Base-by-base conservation (phyloP, 92 coral and sea anemone genomes). In the Paramuricea clavata region DNA sequence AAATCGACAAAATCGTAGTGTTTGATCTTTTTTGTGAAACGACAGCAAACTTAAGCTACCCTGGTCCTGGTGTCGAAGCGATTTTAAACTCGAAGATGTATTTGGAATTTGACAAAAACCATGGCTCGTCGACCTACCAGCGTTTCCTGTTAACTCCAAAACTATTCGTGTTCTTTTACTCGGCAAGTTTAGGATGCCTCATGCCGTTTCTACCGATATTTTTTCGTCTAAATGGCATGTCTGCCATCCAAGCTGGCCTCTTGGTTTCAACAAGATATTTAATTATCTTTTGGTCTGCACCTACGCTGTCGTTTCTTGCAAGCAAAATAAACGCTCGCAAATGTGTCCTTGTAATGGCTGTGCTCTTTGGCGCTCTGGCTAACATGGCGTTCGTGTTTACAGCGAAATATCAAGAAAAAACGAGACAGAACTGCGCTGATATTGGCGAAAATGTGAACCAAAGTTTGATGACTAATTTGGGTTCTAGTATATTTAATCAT, bases 131-230 rank as follows among this genome's bases (percentile, higher is more conserved):
- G 16, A 49, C 65, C 0, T 50, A 54, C 36, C 69, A 88, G 50
- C 99, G 98, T 27, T 88, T 93, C 52, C 79, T 94, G 6, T 85
- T 97, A 10, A 80, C 94, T 17, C 91, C 98, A 12, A 97, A 93
- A 83, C 89, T 97, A 16, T 88, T 93, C 78, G 88, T 81, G 49
- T 77, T 97, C 50, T 88, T 94, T 60, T 93, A 85, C 69, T 91
- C 95, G 3, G 93, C 99, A 12, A 89, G 99, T 59, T 43, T 83
- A 67, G 89, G 92, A 34, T 89, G 91, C 17, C 82, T 97, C 35
- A 50, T 93, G 33, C 99, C 98, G 1, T 97, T 94, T 86, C 90
- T 94, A 19, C 99, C 99, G n/a, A 90, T 97, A 93, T 97, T 88
- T 72, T 97, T 91, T 82, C 99, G 99, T 54, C 90, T 94, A 21